Conservation (phyloP, 1,140 invertebrate species). For the Panagrolaimus sp. region DNA sequence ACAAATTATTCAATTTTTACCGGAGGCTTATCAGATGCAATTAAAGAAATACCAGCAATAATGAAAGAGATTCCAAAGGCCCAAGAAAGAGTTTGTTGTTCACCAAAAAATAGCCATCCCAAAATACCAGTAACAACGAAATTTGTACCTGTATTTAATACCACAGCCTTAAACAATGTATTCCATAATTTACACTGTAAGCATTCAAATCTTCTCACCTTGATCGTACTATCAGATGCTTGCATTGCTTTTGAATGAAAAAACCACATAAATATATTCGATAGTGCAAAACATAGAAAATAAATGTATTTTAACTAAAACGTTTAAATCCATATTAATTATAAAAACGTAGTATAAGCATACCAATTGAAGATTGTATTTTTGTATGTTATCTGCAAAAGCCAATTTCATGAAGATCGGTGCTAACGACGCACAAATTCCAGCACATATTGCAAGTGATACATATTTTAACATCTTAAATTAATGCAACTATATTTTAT, state of each 20-base stretch:
- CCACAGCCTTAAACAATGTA: background rate
- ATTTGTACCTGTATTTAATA: constrained; percentile 14
- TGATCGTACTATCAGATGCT: constrained; percentile 6
- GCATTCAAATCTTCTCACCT: background rate
- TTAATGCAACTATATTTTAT: no score
- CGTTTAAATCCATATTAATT: no score
- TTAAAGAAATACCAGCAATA: constrained; percentile 8
- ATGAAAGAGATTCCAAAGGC: constrained; percentile 6
- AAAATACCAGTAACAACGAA: constrained; percentile 6
- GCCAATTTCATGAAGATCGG: constrained; percentile 14
- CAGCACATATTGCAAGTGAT: constrained; percentile 2
- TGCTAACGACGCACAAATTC: background rate
- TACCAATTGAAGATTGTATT: background rate
- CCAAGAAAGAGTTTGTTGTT: background rate
- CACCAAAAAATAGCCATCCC: constrained; percentile 10
- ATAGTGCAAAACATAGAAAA: constrained; percentile 4
- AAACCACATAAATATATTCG: constrained; percentile 18
- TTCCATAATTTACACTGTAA: no score
- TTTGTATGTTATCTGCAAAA: background rate
- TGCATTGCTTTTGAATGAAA: constrained; percentile 13
- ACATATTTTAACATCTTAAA: background rate
- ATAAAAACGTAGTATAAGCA: no score
- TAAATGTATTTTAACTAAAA: background rate
- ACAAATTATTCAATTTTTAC: background rate
- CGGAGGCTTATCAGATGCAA: background rate